phyloP scores from a whole-genome alignment of 1,140 invertebrate genomes.

The Chrysomallon squamiferum region DNA sequence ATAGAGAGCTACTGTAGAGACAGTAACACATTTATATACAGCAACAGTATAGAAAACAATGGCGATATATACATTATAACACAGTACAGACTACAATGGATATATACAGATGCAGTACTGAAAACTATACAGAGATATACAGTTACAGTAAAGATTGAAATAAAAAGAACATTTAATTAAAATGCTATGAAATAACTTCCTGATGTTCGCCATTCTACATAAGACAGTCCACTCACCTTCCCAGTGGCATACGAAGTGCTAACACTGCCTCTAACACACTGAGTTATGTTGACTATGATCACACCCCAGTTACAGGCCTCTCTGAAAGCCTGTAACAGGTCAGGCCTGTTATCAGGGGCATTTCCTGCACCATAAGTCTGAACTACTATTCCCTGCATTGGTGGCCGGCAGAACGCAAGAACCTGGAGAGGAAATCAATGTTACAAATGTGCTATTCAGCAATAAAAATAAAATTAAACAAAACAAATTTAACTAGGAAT shows the following conservation, averaged over 20 bases:
- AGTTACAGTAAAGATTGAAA: too few species aligned
- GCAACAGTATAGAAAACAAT: too few species aligned
- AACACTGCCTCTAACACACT: slow-evolving; percentile 81
- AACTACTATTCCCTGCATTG: slow-evolving; percentile 85
- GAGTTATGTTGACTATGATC: slow-evolving; percentile 92
- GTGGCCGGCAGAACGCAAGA: slow-evolving; percentile 80
- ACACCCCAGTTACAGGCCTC: slow-evolving; percentile 80
- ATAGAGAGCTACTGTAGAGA: too few species aligned
- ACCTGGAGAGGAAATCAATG: slow-evolving; percentile 63
- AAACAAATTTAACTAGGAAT: slow-evolving; percentile 1
- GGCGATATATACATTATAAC: too few species aligned
- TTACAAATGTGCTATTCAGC: neutral
- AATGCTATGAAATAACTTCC: too few species aligned
- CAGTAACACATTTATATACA: too few species aligned
- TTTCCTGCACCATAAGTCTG: slow-evolving; percentile 95
- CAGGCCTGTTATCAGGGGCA: slow-evolving; percentile 82
- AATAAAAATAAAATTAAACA: neutral
- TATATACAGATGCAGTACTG: too few species aligned
- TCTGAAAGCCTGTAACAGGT: slow-evolving; percentile 79
- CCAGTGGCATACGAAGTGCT: slow-evolving; percentile 82
- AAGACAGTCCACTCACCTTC: slow-evolving; percentile 69
- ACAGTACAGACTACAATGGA: too few species aligned
- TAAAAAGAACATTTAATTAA: too few species aligned
- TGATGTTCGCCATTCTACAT: too few species aligned
- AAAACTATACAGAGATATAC: too few species aligned